A percentile compares a stretch with the other conserved stretches of the same genome.
These are phyloP conservation scores for Peromyscus maniculatus DNA, from an alignment of 2,113 vertebrate species.

Conservation along the genomic window DNA sequence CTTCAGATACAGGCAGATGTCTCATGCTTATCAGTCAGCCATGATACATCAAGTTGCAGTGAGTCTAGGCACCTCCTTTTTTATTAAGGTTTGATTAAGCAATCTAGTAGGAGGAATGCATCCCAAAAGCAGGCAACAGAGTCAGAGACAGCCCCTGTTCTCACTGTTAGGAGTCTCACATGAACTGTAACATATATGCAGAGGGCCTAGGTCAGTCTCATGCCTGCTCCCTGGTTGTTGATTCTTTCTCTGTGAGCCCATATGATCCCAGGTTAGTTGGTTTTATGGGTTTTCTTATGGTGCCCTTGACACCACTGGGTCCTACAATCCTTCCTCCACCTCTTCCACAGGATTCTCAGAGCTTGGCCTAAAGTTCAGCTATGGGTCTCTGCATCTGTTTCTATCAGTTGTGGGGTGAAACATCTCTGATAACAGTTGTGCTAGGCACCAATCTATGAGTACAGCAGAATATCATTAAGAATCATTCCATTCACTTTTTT, in stretches of 20 bases:
- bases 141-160: not conserved
- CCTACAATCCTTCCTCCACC: not conserved
- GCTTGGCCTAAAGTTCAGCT: not conserved
- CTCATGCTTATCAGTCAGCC: not conserved
- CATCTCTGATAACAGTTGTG: not conserved
- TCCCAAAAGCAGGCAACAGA: not conserved
- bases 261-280: not conserved
- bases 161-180: not conserved
- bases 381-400: not conserved
- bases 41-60: not conserved
- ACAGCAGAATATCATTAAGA: not conserved
- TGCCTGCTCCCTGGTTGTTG: not conserved
- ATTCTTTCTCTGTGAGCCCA: not conserved
- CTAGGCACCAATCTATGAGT: not conserved
- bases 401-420: not conserved
- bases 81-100: not conserved
- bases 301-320: not conserved
- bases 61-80: not conserved
- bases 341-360: not conserved
- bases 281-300: not conserved
- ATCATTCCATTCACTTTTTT: not conserved
- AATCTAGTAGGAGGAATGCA: not conserved
- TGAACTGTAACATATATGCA: not conserved
- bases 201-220: not conserved
- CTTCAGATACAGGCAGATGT: not conserved